Evolutionary conservation across 2,888 invertebrate species (phyloP).

Genomic region (Nomada lathburiana): DNA sequence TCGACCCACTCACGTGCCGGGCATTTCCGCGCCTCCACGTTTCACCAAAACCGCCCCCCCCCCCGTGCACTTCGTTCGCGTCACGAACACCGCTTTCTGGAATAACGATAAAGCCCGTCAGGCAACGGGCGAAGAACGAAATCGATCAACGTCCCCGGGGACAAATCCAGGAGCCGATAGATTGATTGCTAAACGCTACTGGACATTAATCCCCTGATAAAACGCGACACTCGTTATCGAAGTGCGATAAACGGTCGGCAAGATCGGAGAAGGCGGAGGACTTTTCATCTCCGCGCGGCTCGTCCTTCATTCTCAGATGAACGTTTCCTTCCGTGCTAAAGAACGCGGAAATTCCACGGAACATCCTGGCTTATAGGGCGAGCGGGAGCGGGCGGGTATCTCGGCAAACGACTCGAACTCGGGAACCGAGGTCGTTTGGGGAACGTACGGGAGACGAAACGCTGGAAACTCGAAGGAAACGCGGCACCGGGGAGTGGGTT

Average conservation of each 20-base stretch:
- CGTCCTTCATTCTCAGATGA: slow-evolving; percentile 52
- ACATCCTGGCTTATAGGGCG: slow-evolving; percentile 32
- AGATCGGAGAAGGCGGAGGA: slow-evolving; percentile 12
- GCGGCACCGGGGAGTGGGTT: slow-evolving; percentile 60
- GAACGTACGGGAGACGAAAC: slow-evolving; percentile 77
- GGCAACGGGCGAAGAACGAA: slow-evolving; percentile 38
- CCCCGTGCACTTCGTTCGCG: slow-evolving; percentile 47
- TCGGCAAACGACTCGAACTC: slow-evolving; percentile 66
- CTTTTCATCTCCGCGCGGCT: slow-evolving; percentile 22
- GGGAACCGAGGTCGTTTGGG: slow-evolving; percentile 73
- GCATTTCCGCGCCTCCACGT: slow-evolving; percentile 59
- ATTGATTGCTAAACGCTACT: neutral
- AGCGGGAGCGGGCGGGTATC: slow-evolving; percentile 64
- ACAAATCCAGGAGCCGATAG: neutral
- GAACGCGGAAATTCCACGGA: slow-evolving; percentile 61
- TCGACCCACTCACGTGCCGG: slow-evolving; percentile 67
- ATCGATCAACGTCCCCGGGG: slow-evolving; percentile 30
- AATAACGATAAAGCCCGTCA: slow-evolving; percentile 64
- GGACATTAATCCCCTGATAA: neutral
- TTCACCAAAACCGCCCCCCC: neutral
- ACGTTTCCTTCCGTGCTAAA: slow-evolving; percentile 45
- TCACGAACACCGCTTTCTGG: slow-evolving; percentile 62
- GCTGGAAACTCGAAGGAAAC: slow-evolving; percentile 78
- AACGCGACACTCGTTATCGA: neutral
- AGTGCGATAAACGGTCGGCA: neutral